phyloP scores from a whole-genome alignment of 2,113 vertebrate species.

The Sarotherodon lohbergeri region DNA sequence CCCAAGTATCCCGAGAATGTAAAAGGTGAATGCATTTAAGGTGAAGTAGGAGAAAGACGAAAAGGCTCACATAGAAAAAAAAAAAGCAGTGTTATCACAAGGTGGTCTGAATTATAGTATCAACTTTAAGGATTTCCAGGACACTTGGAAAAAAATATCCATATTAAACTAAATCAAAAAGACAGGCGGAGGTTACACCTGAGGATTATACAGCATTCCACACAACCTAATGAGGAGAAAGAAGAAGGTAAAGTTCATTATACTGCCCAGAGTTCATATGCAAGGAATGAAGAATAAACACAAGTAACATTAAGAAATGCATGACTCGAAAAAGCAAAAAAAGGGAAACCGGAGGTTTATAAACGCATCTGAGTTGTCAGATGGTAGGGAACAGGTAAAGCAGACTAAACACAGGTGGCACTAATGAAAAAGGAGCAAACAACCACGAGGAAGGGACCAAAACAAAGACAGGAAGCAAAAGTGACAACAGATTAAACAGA shows the following conservation, averaged over 20 bases:
- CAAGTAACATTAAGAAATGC: too few relatives aligned
- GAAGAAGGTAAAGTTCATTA: too few relatives aligned
- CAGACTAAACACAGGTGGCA: not conserved
- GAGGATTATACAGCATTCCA: too few relatives aligned
- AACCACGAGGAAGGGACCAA: not conserved
- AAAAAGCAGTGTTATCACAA: not conserved
- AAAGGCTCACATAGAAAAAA: not conserved
- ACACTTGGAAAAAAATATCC: not conserved
- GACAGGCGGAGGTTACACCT: too few relatives aligned
- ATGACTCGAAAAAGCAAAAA: not conserved
- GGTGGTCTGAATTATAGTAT: not conserved
- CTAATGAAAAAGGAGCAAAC: not conserved
- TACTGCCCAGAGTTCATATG: too few relatives aligned
- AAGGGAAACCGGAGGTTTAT: not conserved
- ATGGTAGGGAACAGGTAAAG: not conserved
- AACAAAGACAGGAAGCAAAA: not conserved
- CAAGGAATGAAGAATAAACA: too few relatives aligned
- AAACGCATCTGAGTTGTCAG: not conserved
- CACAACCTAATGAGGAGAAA: too few relatives aligned
- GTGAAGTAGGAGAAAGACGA: not conserved
- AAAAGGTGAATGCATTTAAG: not conserved
- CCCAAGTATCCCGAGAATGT: not conserved
- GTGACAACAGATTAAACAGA: not conserved
- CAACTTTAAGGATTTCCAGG: not conserved
- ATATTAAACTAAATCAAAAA: not conserved